Conservation (phyloP, 30 jellyfish, hydroid and myxozoan species). For the Clytia hemisphaerica region DNA sequence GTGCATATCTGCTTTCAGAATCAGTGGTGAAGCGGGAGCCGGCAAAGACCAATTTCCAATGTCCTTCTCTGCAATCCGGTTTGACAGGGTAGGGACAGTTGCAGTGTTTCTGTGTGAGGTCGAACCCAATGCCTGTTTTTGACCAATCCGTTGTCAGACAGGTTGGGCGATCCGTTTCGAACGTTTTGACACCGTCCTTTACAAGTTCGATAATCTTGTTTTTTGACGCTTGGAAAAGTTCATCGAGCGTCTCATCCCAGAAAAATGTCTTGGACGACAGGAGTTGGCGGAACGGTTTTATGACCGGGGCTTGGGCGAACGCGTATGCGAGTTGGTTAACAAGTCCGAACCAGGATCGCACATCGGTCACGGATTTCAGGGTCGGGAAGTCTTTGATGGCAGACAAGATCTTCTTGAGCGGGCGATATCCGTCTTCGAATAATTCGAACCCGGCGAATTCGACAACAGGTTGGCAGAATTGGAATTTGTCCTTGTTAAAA, state of each 20-base stretch:
- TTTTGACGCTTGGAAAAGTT: slow-evolving; percentile 18
- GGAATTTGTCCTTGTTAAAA: slow-evolving; percentile 20
- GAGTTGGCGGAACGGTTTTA: slow-evolving; percentile 37
- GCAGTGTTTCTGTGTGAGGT: slow-evolving; percentile 45
- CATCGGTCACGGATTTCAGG: slow-evolving; percentile 25
- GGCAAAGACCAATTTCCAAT: slow-evolving; percentile 50
- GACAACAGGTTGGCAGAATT: slow-evolving; percentile 19
- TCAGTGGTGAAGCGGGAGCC: slow-evolving; percentile 59
- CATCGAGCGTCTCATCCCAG: slow-evolving; percentile 19
- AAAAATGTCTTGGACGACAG: background rate
- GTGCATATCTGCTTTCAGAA: slow-evolving; percentile 45
- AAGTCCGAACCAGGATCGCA: slow-evolving; percentile 57
- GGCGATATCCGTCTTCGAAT: slow-evolving; percentile 25
- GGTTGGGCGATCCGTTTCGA: slow-evolving; percentile 41
- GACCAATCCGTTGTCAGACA: slow-evolving; percentile 56
- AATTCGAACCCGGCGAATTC: slow-evolving; percentile 61
- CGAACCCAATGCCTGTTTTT: slow-evolving; percentile 53
- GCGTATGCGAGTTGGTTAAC: slow-evolving; percentile 48
- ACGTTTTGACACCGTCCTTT: slow-evolving; percentile 30
- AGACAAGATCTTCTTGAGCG: background rate
- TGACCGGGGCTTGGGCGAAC: slow-evolving; percentile 26
- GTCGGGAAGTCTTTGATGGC: slow-evolving; percentile 36
- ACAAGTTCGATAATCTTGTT: slow-evolving; percentile 11
- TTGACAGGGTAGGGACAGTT: slow-evolving; percentile 5
- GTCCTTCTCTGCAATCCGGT: slow-evolving; percentile 40